These are phyloP conservation scores for honey bee (Apis mellifera) DNA, from an alignment of 1,140 invertebrate genomes.

Conservation along the genomic window DNA sequence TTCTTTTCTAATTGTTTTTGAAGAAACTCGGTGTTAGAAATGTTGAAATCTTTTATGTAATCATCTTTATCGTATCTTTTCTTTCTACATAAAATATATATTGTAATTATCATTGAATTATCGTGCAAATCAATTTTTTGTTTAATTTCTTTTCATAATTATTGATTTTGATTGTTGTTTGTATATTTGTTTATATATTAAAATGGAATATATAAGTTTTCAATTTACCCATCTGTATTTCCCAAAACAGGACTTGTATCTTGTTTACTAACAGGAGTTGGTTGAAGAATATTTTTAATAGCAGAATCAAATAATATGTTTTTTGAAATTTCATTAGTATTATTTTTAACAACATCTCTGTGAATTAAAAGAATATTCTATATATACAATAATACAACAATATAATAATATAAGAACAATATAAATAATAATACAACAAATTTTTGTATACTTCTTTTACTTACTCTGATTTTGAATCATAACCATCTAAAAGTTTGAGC, in stretches of 20 bases:
- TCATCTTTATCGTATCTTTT: not conserved
- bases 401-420: no score
- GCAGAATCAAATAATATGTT: not conserved
- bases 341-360: not conserved
- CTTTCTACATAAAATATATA: not conserved
- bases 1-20: not conserved
- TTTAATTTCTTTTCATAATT: not conserved
- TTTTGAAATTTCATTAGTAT: not conserved
- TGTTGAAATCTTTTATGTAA: not conserved
- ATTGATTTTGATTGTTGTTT: not conserved
- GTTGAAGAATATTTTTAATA: not conserved
- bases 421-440: not conserved
- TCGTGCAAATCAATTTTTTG: no score
- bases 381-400: not conserved
- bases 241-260: constrained; percentile 13
- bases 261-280: not conserved
- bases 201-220: not conserved
- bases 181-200: not conserved
- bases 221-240: constrained; percentile 38
- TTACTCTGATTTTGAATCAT: constrained; percentile 23
- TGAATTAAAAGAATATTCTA: not conserved
- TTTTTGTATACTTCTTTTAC: not conserved
- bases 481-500: constrained; percentile 16
- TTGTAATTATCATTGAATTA: not conserved
- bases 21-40: not conserved